These are phyloP conservation scores for Megalops atlanticus DNA, from an alignment of 2,113 vertebrate species.

Conservation along the genomic window DNA sequence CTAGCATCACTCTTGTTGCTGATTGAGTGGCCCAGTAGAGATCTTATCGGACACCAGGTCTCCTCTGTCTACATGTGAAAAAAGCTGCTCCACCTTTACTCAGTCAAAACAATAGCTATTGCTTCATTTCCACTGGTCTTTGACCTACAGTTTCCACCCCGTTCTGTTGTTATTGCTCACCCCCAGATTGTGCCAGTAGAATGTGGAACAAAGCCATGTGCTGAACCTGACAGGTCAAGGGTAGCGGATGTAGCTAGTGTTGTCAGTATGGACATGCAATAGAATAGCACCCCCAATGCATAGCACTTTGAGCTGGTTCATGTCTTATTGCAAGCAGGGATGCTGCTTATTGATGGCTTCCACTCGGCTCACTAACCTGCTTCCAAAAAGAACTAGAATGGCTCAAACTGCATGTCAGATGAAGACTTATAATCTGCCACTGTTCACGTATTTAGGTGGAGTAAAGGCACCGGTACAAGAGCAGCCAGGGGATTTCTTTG, in stretches of 20 bases:
- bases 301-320: too few relatives aligned
- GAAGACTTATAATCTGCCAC: background rate
- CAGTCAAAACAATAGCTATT: background rate
- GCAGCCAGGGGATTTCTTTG: background rate
- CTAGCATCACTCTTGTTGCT: background rate
- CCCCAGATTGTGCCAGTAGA: background rate
- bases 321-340: too few relatives aligned
- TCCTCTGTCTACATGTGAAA: background rate
- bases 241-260: background rate
- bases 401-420: too few relatives aligned
- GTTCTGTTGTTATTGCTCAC: background rate
- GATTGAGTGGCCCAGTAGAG: background rate
- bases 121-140: background rate
- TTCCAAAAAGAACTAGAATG: too few relatives aligned
- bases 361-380: too few relatives aligned
- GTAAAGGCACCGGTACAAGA: background rate
- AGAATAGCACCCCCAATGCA: too few relatives aligned
- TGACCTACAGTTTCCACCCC: background rate
- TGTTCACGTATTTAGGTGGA: background rate
- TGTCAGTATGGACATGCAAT: background rate
- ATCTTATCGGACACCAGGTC: background rate
- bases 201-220: slow-evolving; percentile 2
- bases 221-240: slow-evolving; percentile 9
- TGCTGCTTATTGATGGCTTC: too few relatives aligned
- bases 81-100: background rate